A percentile compares a stretch with the other conserved stretches of the same genome.
These are phyloP conservation scores for Esox lucius DNA, from an alignment of 2,797 vertebrate genomes.

Conservation along the genomic window DNA sequence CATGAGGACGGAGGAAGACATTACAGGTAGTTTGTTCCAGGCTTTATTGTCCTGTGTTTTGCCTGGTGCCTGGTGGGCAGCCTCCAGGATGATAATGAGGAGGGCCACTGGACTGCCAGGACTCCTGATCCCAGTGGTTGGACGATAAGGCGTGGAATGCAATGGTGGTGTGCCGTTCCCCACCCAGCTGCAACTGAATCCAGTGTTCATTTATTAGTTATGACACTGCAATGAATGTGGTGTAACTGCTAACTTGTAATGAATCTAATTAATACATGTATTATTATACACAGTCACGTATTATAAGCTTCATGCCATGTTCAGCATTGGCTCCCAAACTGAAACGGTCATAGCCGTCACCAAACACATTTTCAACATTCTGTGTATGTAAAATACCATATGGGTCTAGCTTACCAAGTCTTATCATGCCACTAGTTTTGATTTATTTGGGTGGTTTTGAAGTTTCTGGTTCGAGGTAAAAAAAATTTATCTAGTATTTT, in stretches of 20 bases:
- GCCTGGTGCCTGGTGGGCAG: background rate
- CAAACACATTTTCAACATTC: background rate
- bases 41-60: background rate
- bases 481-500: background rate
- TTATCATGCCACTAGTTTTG: background rate
- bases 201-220: background rate
- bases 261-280: background rate
- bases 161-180: background rate
- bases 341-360: conserved; percentile 6
- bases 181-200: background rate
- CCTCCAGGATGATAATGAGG: background rate
- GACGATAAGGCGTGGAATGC: background rate
- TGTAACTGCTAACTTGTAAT: background rate
- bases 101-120: background rate
- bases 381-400: background rate
- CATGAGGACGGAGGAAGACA: background rate
- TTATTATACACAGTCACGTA: conserved; percentile 20
- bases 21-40: background rate
- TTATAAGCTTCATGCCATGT: conserved; percentile 60
- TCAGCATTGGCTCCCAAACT: conserved; percentile 49
- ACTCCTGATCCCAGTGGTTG: background rate
- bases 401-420: background rate
- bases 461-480: background rate
- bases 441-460: background rate
- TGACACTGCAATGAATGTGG: background rate